These are phyloP conservation scores for Pica pica DNA, from an alignment of 2,113 vertebrate species.

Conservation along the genomic window DNA sequence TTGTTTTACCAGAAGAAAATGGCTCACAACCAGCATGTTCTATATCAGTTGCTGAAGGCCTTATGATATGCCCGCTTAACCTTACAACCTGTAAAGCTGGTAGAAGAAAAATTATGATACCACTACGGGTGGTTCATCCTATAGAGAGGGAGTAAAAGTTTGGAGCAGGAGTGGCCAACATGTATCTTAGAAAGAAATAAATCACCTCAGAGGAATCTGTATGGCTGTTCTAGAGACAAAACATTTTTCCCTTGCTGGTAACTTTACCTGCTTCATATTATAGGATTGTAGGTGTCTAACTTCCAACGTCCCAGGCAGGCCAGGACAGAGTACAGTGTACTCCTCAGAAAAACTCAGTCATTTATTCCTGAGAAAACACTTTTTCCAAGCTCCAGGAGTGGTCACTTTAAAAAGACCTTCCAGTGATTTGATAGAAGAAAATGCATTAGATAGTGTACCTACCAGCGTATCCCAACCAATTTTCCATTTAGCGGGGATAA, in stretches of 20 bases:
- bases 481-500: not conserved
- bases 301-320: not conserved
- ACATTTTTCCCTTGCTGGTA: not conserved
- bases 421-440: not conserved
- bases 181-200: not conserved
- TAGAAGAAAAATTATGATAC: not conserved
- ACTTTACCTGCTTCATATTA: not conserved
- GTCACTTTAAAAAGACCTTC: not conserved
- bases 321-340: not conserved
- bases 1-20: not conserved
- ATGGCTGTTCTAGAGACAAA: not conserved
- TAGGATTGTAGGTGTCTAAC: not conserved
- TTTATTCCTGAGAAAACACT: not conserved
- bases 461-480: not conserved
- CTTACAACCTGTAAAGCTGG: rapidly evolving
- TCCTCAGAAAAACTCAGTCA: not conserved
- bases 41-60: not conserved
- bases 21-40: not conserved
- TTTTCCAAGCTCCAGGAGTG: not conserved
- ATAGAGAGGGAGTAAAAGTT: not conserved
- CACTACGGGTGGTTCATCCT: not conserved
- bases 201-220: not conserved
- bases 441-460: not conserved
- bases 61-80: not conserved
- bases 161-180: not conserved